Evolutionary conservation across 2,888 invertebrate genomes (phyloP), one percentile per base, ranked within the genome.

Genomic region (Tetranychus piercei): DNA sequence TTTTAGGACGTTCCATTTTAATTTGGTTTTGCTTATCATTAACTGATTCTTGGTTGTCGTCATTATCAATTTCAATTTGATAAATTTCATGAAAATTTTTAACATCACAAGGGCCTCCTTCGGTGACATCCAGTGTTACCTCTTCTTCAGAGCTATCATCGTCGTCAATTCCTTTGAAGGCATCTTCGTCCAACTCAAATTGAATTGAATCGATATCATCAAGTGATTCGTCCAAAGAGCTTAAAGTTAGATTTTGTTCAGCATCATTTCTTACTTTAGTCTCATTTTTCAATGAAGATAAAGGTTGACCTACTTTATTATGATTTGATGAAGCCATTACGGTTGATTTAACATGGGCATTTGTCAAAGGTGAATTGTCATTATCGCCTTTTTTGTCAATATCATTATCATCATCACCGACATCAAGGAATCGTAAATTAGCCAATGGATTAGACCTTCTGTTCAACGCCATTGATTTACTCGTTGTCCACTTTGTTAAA

Each of bases 131-230:
- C 7, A 74, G 34, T 15, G 74, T 74, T 2, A 55, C 65, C 9
- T 69, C 44, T 22, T 69, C 69, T 69, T 72, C 72, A 20, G 55
- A 44, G 22, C 34, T 55, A 11, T 15, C 34, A 43, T 74, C 74
- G n/a, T 44, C 74, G 44, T 66, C 75, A 0, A 75, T 6, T 23
- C 67, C 75, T 66, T 75, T 55, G 18, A 75, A 34, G n/a, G 43
- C 72, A 70, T 75, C 72, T 20, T 72, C 72, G 9, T 75, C 75
- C 44, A 75, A 72, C n/a, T 75, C 75, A 44, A 75, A 75, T 45
- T 75, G 70, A 65, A 75, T 72, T 5, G 75, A 75, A 22, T 75
- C 75, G 20, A 75, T 71, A 23, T 69, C 69, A 11, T 69, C 69
- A 9, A 23, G 11, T 23, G 20, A 20, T 20, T 69, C 69, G 20